These are phyloP conservation scores for Cryptus armator DNA, from an alignment of 2,888 invertebrate species.

Conservation along the genomic window DNA sequence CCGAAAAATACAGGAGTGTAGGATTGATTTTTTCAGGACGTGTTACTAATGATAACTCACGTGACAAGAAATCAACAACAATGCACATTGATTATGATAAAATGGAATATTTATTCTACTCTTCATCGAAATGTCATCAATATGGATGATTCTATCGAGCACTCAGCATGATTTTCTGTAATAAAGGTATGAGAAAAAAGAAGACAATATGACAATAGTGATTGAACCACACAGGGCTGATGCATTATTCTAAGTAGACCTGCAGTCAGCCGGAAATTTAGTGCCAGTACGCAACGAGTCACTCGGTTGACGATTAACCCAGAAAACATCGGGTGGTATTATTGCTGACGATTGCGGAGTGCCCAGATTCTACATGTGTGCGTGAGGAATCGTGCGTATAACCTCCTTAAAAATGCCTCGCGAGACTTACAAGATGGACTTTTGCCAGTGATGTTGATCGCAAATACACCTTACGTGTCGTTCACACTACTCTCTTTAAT, in stretches of 20 bases:
- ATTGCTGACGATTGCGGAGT: conserved; percentile 34
- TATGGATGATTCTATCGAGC: neutral
- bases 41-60: neutral
- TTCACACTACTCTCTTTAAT: neutral
- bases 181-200: conserved; percentile 11
- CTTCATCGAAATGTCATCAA: neutral
- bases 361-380: conserved; percentile 24
- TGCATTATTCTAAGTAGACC: conserved; percentile 14
- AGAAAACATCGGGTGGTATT: conserved; percentile 34
- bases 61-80: neutral
- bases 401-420: conserved; percentile 32
- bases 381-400: conserved; percentile 32
- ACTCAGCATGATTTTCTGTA: neutral
- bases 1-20: too few relatives aligned
- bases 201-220: conserved; percentile 15
- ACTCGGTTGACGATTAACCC: conserved; percentile 26
- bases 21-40: neutral
- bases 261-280: conserved; percentile 11
- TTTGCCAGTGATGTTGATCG: conserved; percentile 37
- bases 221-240: neutral
- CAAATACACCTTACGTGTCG: conserved; percentile 46
- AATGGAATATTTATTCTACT: conserved; percentile 7
- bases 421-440: conserved; percentile 40
- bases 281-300: neutral
- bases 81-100: neutral